phyloP scores from a whole-genome alignment of 2,797 vertebrate genomes.

The Sternotherus odoratus region DNA sequence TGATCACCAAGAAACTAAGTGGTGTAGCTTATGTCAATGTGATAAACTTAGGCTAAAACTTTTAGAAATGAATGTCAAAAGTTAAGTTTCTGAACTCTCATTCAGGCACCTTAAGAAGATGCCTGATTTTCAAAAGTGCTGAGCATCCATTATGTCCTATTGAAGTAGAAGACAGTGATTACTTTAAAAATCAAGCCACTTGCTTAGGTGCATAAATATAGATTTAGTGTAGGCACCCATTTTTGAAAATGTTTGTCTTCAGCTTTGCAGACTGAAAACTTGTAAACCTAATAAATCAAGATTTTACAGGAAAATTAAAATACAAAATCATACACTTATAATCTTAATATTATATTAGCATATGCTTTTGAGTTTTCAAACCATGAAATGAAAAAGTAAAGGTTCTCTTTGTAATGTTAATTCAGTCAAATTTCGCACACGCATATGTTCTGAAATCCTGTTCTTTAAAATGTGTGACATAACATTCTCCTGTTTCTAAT shows the following conservation, averaged over 20 bases:
- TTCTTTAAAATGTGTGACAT: not conserved
- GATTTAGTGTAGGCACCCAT: not conserved
- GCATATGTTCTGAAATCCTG: not conserved
- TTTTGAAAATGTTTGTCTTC: not conserved
- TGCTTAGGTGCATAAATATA: too few species aligned
- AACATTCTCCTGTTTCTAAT: not conserved
- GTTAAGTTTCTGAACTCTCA: not conserved
- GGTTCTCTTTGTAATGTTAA: not conserved
- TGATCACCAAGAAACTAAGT: too few species aligned
- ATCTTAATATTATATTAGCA: not conserved
- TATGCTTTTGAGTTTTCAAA: not conserved
- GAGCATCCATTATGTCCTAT: not conserved
- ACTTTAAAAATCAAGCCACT: not conserved
- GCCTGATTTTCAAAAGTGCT: not conserved
- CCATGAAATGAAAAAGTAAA: not conserved
- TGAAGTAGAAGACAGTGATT: not conserved
- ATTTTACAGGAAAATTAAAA: not conserved
- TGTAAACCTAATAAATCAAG: not conserved
- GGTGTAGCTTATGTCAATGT: not conserved
- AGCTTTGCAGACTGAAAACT: not conserved
- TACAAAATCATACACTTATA: not conserved
- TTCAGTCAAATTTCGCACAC: not conserved
- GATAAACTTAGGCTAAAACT: not conserved
- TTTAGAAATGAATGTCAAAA: not conserved
- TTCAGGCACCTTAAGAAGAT: not conserved